Conservation (phyloP, 2,797 vertebrate genomes). For the Hapalemur alaotrensis region DNA sequence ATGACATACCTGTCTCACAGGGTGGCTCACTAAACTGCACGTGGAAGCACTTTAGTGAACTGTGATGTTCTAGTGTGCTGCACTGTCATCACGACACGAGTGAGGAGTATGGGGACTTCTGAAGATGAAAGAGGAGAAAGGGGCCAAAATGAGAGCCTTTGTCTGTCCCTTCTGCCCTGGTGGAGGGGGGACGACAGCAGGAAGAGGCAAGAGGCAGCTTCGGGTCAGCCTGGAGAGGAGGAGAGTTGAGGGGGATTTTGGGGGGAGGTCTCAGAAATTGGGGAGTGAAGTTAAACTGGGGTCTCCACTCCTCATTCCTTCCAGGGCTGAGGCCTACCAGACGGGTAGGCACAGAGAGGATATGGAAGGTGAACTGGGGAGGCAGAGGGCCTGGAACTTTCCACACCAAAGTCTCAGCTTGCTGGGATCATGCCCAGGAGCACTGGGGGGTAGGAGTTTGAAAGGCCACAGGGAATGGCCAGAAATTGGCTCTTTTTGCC, state of each 20-base stretch:
- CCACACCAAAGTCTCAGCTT: background rate
- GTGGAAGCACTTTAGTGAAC: background rate
- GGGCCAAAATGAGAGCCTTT: background rate
- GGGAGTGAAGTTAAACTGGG: background rate
- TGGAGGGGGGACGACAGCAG: background rate
- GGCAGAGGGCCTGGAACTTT: background rate
- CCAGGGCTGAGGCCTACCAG: accelerated
- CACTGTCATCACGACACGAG: background rate
- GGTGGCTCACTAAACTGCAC: background rate
- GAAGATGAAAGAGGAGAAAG: background rate
- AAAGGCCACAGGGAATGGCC: background rate
- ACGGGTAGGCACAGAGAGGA: background rate
- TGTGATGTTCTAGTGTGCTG: accelerated
- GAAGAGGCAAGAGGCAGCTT: background rate
- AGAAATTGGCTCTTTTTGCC: background rate
- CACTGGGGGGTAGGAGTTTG: background rate
- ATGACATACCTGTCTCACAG: background rate
- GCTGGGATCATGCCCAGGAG: background rate
- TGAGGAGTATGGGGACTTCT: background rate
- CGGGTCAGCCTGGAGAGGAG: too few relatives aligned
- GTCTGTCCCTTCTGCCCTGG: background rate
- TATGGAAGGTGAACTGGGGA: background rate
- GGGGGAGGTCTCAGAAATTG: background rate
- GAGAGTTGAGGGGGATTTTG: background rate
- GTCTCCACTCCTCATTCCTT: background rate